A percentile compares a stretch with the other conserved stretches of the same genome.
Evolutionary conservation across 2,797 vertebrate species (phyloP).

Genomic region (Lateolabrax maculatus): DNA sequence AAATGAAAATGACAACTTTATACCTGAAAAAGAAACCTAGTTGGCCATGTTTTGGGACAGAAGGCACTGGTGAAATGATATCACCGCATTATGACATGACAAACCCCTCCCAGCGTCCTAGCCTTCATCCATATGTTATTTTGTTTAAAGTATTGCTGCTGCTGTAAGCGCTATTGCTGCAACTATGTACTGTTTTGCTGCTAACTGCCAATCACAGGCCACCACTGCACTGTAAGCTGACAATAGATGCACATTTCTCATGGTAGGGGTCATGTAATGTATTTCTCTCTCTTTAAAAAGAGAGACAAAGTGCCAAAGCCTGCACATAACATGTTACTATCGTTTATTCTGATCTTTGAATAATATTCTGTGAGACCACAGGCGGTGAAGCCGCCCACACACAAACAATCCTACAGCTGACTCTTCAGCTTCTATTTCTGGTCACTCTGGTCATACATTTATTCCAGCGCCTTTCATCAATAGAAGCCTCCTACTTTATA

Average conservation of each 20-base stretch:
- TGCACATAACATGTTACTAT: neutral
- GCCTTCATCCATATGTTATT: neutral
- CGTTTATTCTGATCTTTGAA: constrained; percentile 1
- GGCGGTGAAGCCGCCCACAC: constrained; percentile 9
- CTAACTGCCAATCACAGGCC: neutral
- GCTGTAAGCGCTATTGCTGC: constrained; percentile 1
- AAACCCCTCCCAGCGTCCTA: neutral
- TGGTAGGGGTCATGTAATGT: neutral
- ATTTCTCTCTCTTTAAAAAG: neutral
- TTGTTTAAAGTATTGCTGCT: neutral
- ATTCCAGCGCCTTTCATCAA: constrained; percentile 36
- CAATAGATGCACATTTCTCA: neutral
- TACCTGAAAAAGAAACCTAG: neutral
- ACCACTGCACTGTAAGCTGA: neutral
- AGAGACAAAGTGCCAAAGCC: neutral
- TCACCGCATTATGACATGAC: neutral
- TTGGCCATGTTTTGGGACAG: neutral
- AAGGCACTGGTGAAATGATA: neutral
- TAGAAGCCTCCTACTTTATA: constrained; percentile 14
- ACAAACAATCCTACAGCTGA: constrained; percentile 31
- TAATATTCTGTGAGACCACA: neutral
- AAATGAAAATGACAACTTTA: neutral
- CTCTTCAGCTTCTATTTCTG: constrained; percentile 57
- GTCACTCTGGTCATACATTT: constrained; percentile 18
- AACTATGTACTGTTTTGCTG: neutral